Conservation (phyloP, 2,797 vertebrate species). For the Poeciliopsis gracilis region DNA sequence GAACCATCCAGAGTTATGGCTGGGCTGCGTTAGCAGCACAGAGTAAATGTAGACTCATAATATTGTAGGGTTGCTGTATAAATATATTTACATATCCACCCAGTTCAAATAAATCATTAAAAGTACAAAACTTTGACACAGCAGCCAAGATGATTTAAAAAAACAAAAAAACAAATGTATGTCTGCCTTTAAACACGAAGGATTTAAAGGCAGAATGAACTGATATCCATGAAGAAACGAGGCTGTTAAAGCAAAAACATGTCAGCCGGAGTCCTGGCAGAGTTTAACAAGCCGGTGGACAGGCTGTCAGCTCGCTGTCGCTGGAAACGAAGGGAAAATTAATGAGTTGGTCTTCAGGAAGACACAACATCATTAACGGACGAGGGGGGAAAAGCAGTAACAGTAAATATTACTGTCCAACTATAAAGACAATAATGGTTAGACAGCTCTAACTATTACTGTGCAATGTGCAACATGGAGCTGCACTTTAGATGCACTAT, state of each 20-base stretch:
- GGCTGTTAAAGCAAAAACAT: conserved; percentile 10
- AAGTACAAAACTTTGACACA: neutral
- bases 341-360: conserved; percentile 55
- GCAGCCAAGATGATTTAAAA: neutral
- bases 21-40: neutral
- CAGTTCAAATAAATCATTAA: neutral
- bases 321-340: conserved; percentile 40
- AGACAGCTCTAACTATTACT: no score
- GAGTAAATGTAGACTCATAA: neutral
- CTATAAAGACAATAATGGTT: conserved; percentile 24
- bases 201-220: conserved; percentile 1
- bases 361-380: conserved; percentile 20
- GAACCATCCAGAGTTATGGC: neutral
- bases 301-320: conserved; percentile 42
- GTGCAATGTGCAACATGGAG: conserved; percentile 15
- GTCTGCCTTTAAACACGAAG: neutral
- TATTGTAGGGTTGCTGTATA: neutral
- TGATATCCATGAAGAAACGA: conserved; percentile 15
- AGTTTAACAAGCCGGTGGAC: conserved; percentile 48
- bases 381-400: conserved; percentile 1
- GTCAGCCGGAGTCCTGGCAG: conserved; percentile 23
- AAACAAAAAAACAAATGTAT: neutral
- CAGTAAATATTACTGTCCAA: conserved; percentile 27
- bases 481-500: no score
- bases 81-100: neutral